Base-by-base conservation (phyloP, 2,888 invertebrate genomes). In the Chromoteleia sp. region DNA sequence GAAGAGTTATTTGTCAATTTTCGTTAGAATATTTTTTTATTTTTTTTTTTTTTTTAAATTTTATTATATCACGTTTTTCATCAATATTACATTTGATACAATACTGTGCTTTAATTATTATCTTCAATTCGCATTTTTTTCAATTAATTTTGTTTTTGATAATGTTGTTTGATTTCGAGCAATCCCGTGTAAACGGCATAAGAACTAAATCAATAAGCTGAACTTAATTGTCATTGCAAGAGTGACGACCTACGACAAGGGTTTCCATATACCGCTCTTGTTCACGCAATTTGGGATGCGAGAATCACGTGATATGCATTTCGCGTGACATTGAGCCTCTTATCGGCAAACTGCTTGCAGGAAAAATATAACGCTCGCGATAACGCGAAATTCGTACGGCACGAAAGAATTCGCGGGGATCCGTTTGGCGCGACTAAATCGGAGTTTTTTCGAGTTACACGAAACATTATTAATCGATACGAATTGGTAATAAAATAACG, bases 211-310 rank as follows among this genome's bases (percentile, higher is more conserved):
- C 14, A 54, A 21, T 21, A 41, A 41, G 4, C 3, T 15, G 36
- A 10, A n/a, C 36, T 36, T 36, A 36, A 36, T n/a, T 21, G 39
- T 67, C 54, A 25, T 17, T 43, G 19, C 12, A 25, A 59, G 52
- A 39, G 52, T 36, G 39, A 54, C 71, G 76, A 81, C 81, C 81
- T 81, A 81, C 81, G 76, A 59, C 81, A 81, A 81, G 45, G 30
- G 50, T 59, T 78, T 67, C 48, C 52, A 45, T 70, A 61, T 39
- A 54, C 68, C 43, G 29, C 19, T 10, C 6, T 73, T 65, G 30
- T 63, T 70, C 71, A 59, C 43, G 71, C 54, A 67, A 59, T 73
- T 59, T 67, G n/a, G 58, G 17, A 36, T 65, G 36, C 58, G 29
- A 33, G 4, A 48, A 63, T 70, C 63, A 79, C 73, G 73, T 73